These are phyloP conservation scores for Ophion ellenae DNA, from an alignment of 2,888 invertebrate species.

Conservation along the genomic window DNA sequence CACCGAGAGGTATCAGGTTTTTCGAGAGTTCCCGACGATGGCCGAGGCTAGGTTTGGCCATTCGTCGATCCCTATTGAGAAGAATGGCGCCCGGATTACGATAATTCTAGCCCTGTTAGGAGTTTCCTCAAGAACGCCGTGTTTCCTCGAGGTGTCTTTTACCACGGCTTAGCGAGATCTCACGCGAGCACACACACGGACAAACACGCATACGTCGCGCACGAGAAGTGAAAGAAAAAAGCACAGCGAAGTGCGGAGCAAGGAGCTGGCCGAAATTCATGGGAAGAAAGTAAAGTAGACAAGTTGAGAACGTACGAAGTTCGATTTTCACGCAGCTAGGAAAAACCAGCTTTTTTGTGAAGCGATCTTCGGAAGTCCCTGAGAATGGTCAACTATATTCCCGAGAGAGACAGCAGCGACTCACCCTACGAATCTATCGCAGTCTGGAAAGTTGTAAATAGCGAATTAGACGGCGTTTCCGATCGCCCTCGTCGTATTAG, in stretches of 20 bases:
- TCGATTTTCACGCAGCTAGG: slow-evolving; percentile 29
- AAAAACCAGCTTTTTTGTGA: slow-evolving; percentile 1
- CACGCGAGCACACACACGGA: background rate
- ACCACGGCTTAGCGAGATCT: slow-evolving; percentile 27
- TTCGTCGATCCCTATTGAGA: background rate
- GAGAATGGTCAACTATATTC: slow-evolving; percentile 15
- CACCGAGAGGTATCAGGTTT: slow-evolving; percentile 52
- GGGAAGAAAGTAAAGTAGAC: slow-evolving; percentile 36
- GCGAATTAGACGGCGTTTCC: slow-evolving; percentile 59
- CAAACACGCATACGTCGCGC: slow-evolving; percentile 3
- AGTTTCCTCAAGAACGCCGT: slow-evolving; percentile 25
- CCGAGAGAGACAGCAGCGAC: background rate
- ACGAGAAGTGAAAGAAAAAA: slow-evolving; percentile 28
- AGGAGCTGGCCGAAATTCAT: slow-evolving; percentile 20
- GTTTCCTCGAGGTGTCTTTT: slow-evolving; percentile 28
- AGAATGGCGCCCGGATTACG: slow-evolving; percentile 77
- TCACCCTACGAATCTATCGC: background rate
- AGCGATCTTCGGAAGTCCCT: background rate
- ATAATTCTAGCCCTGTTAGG: slow-evolving; percentile 53
- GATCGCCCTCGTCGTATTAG: background rate
- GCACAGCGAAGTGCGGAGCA: background rate
- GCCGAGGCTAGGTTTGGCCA: background rate
- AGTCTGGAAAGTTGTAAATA: slow-evolving; percentile 63
- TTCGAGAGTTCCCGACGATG: slow-evolving; percentile 55
- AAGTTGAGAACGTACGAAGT: slow-evolving; percentile 33